Conservation (phyloP, 2,113 vertebrate genomes). For the Picathartes gymnocephalus region DNA sequence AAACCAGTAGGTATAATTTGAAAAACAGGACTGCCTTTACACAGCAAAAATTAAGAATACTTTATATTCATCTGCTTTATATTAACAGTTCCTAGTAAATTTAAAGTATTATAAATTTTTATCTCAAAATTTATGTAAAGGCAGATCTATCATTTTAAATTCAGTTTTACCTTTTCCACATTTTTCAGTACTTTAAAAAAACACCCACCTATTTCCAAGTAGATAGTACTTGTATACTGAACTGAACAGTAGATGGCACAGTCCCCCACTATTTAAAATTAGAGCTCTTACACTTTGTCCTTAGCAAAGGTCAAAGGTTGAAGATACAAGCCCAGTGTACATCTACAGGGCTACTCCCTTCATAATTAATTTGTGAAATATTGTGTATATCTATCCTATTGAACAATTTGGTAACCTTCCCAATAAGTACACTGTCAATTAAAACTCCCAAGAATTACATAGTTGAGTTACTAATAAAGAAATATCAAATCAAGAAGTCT, state of each 20-base stretch:
- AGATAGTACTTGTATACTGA: not conserved
- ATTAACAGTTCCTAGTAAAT: not conserved
- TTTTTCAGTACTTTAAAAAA: not conserved
- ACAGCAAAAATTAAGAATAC: not conserved
- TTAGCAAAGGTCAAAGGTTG: not conserved
- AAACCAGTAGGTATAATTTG: not conserved
- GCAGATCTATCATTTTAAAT: not conserved
- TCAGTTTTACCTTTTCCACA: not conserved
- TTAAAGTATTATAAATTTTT: not conserved
- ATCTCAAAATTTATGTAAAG: not conserved
- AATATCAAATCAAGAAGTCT: not conserved
- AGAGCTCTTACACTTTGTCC: not conserved
- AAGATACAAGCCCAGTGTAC: not conserved
- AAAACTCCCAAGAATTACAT: not conserved
- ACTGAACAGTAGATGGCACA: constrained; percentile 50
- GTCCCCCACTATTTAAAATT: not conserved
- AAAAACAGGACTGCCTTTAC: not conserved
- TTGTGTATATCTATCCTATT: not conserved
- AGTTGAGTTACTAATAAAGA: not conserved
- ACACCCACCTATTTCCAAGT: not conserved
- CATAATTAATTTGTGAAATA: not conserved
- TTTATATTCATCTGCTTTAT: not conserved
- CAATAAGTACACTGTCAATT: not conserved
- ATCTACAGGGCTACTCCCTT: not conserved
- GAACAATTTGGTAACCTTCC: not conserved